These are phyloP conservation scores for Gallinago solitaria DNA, from an alignment of 2,797 vertebrate species.

Conservation along the genomic window DNA sequence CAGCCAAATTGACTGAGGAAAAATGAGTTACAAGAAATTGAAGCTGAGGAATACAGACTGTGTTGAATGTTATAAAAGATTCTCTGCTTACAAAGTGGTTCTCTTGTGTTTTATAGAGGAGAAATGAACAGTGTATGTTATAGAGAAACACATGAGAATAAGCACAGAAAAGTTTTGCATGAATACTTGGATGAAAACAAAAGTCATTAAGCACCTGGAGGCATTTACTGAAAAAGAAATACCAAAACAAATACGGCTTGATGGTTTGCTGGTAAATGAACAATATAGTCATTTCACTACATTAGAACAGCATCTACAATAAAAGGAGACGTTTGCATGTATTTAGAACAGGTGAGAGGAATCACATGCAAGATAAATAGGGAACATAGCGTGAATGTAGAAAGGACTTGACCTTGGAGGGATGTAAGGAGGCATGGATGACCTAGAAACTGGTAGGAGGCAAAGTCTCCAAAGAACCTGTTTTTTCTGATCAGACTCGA, in stretches of 20 bases:
- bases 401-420: neutral
- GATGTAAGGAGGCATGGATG: neutral
- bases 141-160: slow-evolving; percentile 11
- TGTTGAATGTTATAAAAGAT: neutral
- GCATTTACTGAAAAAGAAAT: slow-evolving; percentile 2
- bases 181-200: neutral
- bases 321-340: neutral
- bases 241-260: neutral
- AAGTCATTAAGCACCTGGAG: slow-evolving; percentile 31
- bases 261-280: slow-evolving; percentile 3
- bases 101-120: neutral
- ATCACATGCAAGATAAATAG: neutral
- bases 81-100: neutral
- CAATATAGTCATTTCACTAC: neutral
- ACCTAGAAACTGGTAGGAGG: neutral
- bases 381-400: neutral
- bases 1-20: slow-evolving; percentile 35
- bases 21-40: slow-evolving; percentile 31
- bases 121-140: neutral
- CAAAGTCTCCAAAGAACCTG: neutral
- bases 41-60: neutral
- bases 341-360: neutral
- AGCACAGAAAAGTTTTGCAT: neutral
- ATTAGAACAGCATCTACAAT: neutral
- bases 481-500: neutral